Base-by-base conservation (phyloP, 2,888 invertebrate genomes). In the Dysmachus trigonus region DNA sequence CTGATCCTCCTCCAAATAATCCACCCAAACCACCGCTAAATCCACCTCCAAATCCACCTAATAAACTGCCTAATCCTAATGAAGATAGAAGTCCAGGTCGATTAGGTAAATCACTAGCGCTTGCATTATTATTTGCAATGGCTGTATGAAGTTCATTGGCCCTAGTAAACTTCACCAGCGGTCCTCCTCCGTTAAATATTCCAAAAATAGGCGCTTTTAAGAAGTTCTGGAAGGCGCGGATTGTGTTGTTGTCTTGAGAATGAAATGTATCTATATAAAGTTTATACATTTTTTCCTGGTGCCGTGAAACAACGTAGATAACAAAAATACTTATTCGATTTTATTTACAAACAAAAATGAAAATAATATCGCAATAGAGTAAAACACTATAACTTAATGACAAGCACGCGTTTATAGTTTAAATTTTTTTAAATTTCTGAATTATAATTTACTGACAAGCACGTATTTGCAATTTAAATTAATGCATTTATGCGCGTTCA, bases 181-280 rank as follows among this genome's bases (percentile, higher is more conserved):
- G 81, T 31, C 81, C 81, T 33, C 81, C 81, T 3, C 81, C 81
- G 18, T 53, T 81, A 13, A 81, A 81, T 22, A 81, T 81, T 81
- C 81, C 81, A 81, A 62, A 53, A 5, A 81, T 27, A n/a, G 81
- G 81, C 2, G 30, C 33, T 33, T 33, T 30, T 15, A 81, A 18
- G 33, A 53, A 51, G 15, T 53, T 53, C 31, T 81, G 81, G 35
- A 81, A 81, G 1, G 81, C 81, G 51, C 47, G 51, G 33, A 81
- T 81, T 53, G 81, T 81, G 62, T 81, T 81, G 81, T 81, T 81
- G 81, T 81, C 81, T 81, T 27, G 3, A 79, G 27, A 77, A 77
- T 13, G 8, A 77, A 0, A 41, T 27, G 35, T 22, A n/a, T 1
- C 8, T 76, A 30, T 47, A 47, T 15, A 2, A 30, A 77, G 6